Evolutionary conservation across 2,113 vertebrate genomes (phyloP).

Genomic region (Rhinichthys klamathensis): DNA sequence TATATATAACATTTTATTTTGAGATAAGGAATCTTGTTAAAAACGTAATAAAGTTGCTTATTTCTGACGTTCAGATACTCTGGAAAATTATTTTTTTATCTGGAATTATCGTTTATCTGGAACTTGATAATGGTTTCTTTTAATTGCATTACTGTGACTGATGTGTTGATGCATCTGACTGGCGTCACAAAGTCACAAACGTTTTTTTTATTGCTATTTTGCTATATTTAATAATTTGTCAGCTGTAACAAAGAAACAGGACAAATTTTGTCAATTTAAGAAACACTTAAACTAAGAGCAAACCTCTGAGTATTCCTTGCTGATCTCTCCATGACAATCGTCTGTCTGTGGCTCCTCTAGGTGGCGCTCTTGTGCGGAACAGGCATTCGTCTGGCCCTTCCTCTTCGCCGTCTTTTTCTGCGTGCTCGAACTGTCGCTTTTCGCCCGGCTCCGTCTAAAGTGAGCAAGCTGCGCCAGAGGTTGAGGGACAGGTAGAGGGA

Average conservation of each 20-base stretch:
- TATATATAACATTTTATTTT: too few relatives aligned
- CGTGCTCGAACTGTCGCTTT: constrained; percentile 70
- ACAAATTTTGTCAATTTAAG: not conserved
- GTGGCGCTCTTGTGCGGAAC: constrained; percentile 63
- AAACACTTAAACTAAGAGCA: not conserved
- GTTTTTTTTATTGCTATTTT: not conserved
- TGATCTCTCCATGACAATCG: constrained; percentile 32
- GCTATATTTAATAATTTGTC: not conserved
- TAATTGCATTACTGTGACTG: not conserved
- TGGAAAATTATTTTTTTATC: too few relatives aligned
- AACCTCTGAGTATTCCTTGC: constrained; percentile 65
- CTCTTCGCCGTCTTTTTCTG: constrained; percentile 80
- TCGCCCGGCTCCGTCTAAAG: constrained; percentile 76
- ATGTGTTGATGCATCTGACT: not conserved
- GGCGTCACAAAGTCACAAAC: not conserved
- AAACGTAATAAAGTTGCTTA: not conserved
- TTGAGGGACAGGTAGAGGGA: constrained; percentile 75
- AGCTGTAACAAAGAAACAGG: not conserved
- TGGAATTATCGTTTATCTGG: not conserved
- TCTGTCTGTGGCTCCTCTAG: constrained; percentile 60
- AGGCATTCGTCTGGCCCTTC: constrained; percentile 74
- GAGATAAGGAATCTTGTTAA: not conserved
- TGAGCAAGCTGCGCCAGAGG: constrained; percentile 79
- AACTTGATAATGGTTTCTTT: not conserved
- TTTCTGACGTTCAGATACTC: too few relatives aligned